Evolutionary conservation across 2,797 vertebrate species (phyloP).

Genomic region (Syndactyla subalaris): DNA sequence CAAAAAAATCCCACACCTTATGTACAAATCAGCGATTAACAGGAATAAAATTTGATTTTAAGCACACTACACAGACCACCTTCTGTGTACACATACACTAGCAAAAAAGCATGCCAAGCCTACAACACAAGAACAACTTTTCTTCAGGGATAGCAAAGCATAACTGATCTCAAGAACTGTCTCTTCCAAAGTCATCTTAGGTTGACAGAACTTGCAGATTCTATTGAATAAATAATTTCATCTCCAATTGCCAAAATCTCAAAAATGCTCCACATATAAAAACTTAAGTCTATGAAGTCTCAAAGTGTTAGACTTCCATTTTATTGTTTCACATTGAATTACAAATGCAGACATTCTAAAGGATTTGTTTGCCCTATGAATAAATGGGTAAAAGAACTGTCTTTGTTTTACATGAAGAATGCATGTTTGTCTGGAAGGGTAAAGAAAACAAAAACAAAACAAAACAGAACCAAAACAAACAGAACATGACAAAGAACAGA

Average conservation of each 20-base stretch:
- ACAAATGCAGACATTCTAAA: background rate
- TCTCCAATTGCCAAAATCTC: background rate
- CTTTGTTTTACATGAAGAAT: background rate
- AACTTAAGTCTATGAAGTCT: background rate
- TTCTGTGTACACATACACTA: accelerated
- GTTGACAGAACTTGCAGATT: background rate
- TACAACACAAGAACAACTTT: background rate
- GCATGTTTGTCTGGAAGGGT: background rate
- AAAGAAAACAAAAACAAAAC: no score
- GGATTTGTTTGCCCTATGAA: background rate
- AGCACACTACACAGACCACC: background rate
- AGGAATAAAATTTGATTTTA: background rate
- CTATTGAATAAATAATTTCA: background rate
- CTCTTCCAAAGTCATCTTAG: background rate
- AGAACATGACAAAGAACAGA: accelerated
- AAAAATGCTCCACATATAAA: background rate
- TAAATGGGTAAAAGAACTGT: background rate
- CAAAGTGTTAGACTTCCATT: background rate
- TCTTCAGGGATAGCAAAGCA: background rate
- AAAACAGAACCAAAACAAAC: no score
- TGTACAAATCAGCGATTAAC: background rate
- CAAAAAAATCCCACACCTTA: accelerated
- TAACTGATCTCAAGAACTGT: background rate
- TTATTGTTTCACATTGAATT: background rate
- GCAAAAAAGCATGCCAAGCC: background rate